Evolutionary conservation across 2,888 invertebrate species (phyloP), one percentile per base, ranked within the genome.

Genomic region (Apomyelois bistriatella): DNA sequence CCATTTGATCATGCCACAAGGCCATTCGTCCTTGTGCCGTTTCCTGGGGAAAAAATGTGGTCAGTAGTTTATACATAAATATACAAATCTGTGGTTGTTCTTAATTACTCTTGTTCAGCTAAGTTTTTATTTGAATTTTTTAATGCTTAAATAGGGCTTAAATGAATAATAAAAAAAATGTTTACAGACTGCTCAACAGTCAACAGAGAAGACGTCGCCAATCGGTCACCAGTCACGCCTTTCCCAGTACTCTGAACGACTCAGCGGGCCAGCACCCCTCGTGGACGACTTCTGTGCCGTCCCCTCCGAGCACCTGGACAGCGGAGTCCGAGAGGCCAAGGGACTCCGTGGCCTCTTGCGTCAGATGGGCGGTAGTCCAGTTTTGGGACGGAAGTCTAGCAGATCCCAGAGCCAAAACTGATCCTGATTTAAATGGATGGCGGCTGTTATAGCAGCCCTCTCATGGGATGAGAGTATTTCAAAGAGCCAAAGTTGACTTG

Each of bases 281-380:
- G 94, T 97, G 65, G 98, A 98, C 78, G 98, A 98, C 82, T 98
- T 98, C 86, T 97, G 95, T 73, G 95, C 96, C 16, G 95, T 97
- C 59, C 96, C 97, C 8, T 94, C 96, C 71, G 97, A 94, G 74
- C 93, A 92, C 16, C 72, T 91, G 3, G 94, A 94, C 55, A 92
- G 83, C 62, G 87, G 90, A 0, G 84, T 91, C 36, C 79, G 91
- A 3, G 95, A 95, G 79, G 94, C 95, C 0, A 94, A 94, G 67
- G 95, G 96, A 0, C 86, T 97, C 13, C 94, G 96, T 61, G 94
- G 93, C 66, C 88, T 97, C 0, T 94, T 97, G 57, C 91, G 95
- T 48, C 97, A 96, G 70, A 96, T 97, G 87, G 95, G 96, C 3
- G 94, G 95, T 8, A 96, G 96, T 74, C 97, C 97, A 0, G 94